Percentiles rank a stretch among this genome's conserved stretches.
phyloP scores from a whole-genome alignment of 2,797 vertebrate genomes.

The Acanthiza pusilla region DNA sequence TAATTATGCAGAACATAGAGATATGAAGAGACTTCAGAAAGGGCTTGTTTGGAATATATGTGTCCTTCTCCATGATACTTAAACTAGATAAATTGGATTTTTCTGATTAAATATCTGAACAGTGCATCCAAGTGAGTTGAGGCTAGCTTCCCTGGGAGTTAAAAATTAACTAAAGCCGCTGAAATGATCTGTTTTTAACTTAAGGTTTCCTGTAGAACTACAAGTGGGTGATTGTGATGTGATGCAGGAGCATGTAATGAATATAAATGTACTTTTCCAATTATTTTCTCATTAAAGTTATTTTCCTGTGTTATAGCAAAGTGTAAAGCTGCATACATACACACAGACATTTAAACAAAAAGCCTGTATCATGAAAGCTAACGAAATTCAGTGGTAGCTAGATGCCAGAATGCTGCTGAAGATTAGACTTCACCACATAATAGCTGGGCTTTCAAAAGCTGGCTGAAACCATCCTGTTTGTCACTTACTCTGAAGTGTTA shows the following conservation, averaged over 20 bases:
- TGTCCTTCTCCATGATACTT: neutral
- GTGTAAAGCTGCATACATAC: neutral
- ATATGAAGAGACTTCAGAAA: neutral
- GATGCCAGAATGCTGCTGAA: neutral
- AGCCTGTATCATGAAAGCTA: neutral
- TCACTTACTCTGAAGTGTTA: neutral
- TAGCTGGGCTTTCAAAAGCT: neutral
- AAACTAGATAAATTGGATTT: neutral
- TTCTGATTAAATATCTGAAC: neutral
- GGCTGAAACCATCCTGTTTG: neutral
- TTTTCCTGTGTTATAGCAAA: neutral
- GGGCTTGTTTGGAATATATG: neutral
- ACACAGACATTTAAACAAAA: neutral
- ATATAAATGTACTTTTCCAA: neutral
- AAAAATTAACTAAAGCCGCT: neutral
- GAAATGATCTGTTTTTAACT: neutral
- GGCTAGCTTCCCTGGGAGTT: neutral
- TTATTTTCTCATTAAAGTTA: neutral
- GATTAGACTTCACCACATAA: neutral
- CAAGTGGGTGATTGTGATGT: neutral
- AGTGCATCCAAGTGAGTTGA: neutral
- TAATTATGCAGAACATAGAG: neutral
- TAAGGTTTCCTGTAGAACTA: neutral
- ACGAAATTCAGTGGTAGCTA: neutral
- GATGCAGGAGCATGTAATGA: neutral